phyloP scores from a whole-genome alignment of 1,140 invertebrate species.

The Capitella teleta region DNA sequence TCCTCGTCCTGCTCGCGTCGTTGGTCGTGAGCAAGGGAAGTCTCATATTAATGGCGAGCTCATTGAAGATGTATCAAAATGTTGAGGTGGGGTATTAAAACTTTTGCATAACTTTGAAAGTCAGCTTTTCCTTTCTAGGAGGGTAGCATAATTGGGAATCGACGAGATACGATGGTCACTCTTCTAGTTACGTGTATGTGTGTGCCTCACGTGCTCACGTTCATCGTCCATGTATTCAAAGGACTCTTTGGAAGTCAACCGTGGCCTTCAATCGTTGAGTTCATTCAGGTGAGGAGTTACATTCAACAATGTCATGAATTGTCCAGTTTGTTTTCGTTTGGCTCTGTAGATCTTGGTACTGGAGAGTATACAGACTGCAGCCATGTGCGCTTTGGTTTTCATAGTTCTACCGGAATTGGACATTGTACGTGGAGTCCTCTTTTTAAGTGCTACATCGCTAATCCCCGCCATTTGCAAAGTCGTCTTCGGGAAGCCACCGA shows the following conservation, averaged over 20 bases:
- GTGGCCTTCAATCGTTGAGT: conserved; percentile 18
- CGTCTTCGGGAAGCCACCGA: background rate
- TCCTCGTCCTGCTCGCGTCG: background rate
- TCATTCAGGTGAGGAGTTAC: background rate
- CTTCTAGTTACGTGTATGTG: background rate
- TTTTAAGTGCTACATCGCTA: conserved; percentile 10
- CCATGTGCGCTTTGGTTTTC: conserved; percentile 12
- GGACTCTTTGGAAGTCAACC: conserved; percentile 29
- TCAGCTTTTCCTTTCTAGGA: no score
- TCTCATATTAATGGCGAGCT: background rate
- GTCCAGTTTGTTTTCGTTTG: background rate
- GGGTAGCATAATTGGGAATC: background rate
- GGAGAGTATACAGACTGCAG: conserved; percentile 13
- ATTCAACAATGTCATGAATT: no score
- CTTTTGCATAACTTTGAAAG: no score
- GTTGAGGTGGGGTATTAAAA: background rate
- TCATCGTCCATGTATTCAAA: conserved; percentile 26
- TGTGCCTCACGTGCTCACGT: conserved; percentile 14
- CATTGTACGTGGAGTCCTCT: conserved; percentile 10
- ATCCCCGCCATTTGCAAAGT: conserved; percentile 14
- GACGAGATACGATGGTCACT: background rate
- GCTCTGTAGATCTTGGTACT: conserved; percentile 10
- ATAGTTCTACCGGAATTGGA: conserved; percentile 13
- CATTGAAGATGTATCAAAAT: background rate
- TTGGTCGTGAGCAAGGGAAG: conserved; percentile 1